Conservation (phyloP, 2,888 invertebrate genomes). For the Melanostoma scalare region DNA sequence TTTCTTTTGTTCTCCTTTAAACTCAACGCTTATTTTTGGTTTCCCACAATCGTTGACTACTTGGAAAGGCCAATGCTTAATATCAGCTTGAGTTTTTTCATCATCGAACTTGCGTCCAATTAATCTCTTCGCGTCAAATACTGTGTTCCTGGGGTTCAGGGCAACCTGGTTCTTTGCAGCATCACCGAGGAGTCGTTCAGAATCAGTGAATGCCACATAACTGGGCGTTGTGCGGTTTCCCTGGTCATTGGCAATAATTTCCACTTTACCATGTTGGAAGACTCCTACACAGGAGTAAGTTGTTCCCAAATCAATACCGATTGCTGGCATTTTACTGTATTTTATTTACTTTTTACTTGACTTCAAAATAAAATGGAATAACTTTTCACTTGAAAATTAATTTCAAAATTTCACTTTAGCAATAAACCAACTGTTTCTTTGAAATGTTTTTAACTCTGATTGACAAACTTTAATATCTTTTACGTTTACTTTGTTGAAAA, state of each 20-base stretch:
- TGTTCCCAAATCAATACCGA: slow-evolving; percentile 93
- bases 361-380: not conserved
- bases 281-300: slow-evolving; percentile 94
- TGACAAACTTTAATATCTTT: too few relatives aligned
- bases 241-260: slow-evolving; percentile 92
- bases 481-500: too few relatives aligned
- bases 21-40: slow-evolving; percentile 91
- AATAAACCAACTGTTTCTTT: not conserved
- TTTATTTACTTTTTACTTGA: slow-evolving; percentile 3
- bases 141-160: slow-evolving; percentile 94
- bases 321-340: slow-evolving; percentile 84
- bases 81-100: slow-evolving; percentile 94
- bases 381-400: not conserved
- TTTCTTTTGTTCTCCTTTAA: slow-evolving; percentile 93
- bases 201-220: slow-evolving; percentile 89
- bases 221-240: slow-evolving; percentile 91
- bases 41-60: slow-evolving; percentile 90
- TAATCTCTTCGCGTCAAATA: slow-evolving; percentile 96
- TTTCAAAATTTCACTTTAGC: too few relatives aligned
- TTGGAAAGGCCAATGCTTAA: slow-evolving; percentile 97
- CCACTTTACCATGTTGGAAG: slow-evolving; percentile 91
- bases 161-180: slow-evolving; percentile 92
- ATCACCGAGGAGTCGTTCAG: slow-evolving; percentile 90
- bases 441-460: not conserved
- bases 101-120: slow-evolving; percentile 96